phyloP scores from a whole-genome alignment of 2,113 vertebrate species.

The Cryptotis parvus region DNA sequence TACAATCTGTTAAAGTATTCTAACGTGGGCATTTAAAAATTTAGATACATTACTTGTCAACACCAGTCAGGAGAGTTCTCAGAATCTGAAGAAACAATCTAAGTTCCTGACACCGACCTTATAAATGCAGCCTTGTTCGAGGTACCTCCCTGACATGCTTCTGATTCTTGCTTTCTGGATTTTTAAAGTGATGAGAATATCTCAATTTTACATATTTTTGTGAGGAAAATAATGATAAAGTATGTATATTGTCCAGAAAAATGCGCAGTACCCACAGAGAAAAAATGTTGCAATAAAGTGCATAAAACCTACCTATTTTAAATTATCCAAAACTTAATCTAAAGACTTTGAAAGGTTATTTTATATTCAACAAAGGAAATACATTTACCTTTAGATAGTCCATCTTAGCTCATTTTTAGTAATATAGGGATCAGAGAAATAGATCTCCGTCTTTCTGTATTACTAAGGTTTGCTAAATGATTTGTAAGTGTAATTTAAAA shows the following conservation, averaged over 20 bases:
- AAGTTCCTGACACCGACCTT: background rate
- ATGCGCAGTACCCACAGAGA: no score
- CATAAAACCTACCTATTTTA: background rate
- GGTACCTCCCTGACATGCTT: background rate
- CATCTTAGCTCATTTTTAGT: slow-evolving; percentile 50
- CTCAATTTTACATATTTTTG: background rate
- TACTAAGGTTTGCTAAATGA: background rate
- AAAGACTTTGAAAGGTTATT: slow-evolving; percentile 4
- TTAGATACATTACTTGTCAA: background rate
- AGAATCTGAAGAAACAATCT: background rate
- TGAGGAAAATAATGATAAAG: background rate
- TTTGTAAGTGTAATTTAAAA: slow-evolving; percentile 68
- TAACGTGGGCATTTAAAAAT: background rate
- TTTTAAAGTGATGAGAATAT: background rate
- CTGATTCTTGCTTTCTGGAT: background rate
- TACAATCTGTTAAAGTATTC: no score
- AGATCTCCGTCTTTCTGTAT: slow-evolving; percentile 44
- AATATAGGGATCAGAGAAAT: slow-evolving; percentile 46
- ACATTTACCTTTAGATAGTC: background rate
- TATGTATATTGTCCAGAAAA: background rate
- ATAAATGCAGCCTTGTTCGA: background rate
- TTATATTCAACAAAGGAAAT: background rate
- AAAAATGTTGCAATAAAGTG: background rate
- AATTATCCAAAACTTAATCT: background rate
- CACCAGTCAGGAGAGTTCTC: background rate